These are phyloP conservation scores for Pteria penguin DNA, from an alignment of 2,888 invertebrate genomes.

Conservation along the genomic window DNA sequence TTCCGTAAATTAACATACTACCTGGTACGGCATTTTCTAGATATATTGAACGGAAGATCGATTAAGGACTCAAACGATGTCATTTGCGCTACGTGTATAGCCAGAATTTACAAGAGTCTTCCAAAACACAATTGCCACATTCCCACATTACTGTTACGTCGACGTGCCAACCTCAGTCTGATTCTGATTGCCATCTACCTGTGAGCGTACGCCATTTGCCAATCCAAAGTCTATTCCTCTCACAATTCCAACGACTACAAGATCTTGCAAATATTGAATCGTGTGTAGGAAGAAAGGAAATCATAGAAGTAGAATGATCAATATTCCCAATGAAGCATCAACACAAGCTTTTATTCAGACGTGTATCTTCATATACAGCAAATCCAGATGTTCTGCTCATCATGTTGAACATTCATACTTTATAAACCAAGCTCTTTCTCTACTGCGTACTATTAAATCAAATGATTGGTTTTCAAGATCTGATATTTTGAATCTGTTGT, in stretches of 20 bases:
- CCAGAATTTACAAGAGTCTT: not conserved
- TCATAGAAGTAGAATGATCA: not conserved
- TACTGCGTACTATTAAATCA: not conserved
- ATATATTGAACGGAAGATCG: not conserved
- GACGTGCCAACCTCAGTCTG: too few relatives aligned
- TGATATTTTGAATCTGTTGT: slow-evolving; percentile 3
- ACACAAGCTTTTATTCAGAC: slow-evolving; percentile 22
- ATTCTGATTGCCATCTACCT: too few relatives aligned
- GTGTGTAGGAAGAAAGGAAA: slow-evolving; percentile 8
- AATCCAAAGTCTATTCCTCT: slow-evolving; percentile 15
- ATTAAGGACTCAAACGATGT: not conserved
- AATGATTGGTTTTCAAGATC: not conserved
- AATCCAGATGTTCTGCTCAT: slow-evolving; percentile 16
- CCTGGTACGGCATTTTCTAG: not conserved
- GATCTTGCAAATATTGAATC: slow-evolving; percentile 22
- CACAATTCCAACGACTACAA: not conserved
- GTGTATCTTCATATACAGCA: slow-evolving; percentile 12
- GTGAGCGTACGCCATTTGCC: not conserved
- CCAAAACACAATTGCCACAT: not conserved
- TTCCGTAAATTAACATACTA: too few relatives aligned
- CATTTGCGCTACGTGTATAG: not conserved
- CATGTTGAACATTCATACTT: slow-evolving; percentile 1
- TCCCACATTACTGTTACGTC: too few relatives aligned
- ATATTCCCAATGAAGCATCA: slow-evolving; percentile 2
- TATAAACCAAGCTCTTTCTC: not conserved